phyloP scores from a whole-genome alignment of 2,888 invertebrate genomes.

The Euplexia lucipara region DNA sequence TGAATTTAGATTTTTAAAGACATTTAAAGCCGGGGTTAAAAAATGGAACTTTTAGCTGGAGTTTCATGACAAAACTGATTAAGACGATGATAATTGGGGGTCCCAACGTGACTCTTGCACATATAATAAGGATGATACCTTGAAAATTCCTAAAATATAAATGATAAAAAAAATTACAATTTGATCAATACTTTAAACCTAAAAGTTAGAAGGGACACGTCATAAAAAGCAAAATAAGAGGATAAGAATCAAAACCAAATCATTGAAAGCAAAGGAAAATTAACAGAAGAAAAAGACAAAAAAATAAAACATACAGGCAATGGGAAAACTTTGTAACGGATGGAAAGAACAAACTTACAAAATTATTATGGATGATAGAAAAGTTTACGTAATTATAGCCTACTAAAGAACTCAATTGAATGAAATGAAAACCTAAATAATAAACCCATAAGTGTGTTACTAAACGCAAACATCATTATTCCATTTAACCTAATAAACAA shows the following conservation, averaged over 20 bases:
- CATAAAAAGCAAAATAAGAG: background rate
- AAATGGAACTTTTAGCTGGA: too few relatives aligned
- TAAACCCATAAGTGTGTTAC: background rate
- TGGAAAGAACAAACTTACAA: background rate
- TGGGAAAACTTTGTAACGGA: background rate
- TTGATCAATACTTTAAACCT: background rate
- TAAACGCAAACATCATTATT: background rate
- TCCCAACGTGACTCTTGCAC: too few relatives aligned
- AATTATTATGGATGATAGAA: background rate
- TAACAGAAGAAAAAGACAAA: slow-evolving; percentile 1
- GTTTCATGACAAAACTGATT: too few relatives aligned
- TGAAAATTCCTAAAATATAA: background rate
- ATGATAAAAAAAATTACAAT: background rate
- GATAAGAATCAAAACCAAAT: background rate
- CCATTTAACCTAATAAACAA: background rate
- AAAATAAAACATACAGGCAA: background rate
- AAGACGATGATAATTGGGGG: too few relatives aligned
- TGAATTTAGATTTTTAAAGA: too few relatives aligned
- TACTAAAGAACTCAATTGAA: background rate
- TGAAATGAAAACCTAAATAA: background rate
- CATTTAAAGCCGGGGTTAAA: too few relatives aligned
- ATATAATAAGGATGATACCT: too few relatives aligned
- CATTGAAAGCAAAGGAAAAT: background rate
- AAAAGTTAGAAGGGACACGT: background rate
- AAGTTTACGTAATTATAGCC: background rate